Conservation (phyloP, 35 echinoderm and acorn worm genomes). For the Stichopus chloronotus region DNA sequence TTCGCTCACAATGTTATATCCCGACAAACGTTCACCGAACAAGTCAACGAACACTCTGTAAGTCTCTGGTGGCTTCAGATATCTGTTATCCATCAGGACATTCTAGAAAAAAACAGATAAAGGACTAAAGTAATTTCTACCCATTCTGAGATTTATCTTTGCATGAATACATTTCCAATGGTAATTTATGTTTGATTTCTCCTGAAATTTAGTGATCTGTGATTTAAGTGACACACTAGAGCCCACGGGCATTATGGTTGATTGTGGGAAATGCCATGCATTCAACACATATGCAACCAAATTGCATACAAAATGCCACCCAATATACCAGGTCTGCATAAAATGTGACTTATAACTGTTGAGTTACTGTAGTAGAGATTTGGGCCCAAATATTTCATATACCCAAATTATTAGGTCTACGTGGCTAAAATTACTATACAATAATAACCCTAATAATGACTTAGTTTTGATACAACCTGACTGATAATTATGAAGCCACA, state of each 20-base stretch:
- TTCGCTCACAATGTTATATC: constrained; percentile 54
- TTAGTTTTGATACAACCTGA: no score
- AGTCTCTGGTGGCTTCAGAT: neutral
- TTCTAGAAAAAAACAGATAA: constrained; percentile 1
- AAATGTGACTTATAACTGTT: no score
- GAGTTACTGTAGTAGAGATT: no score
- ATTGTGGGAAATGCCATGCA: neutral
- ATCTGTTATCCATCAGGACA: constrained; percentile 20
- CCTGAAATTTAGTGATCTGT: neutral
- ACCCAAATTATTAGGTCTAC: no score
- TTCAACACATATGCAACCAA: no score
- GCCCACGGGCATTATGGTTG: neutral
- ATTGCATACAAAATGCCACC: neutral
- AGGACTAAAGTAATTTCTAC: neutral
- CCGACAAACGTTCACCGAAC: constrained; percentile 59
- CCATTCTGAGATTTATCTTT: neutral
- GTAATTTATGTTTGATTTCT: no score
- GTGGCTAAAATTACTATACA: no score
- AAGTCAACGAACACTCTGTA: constrained; percentile 21
- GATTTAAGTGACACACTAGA: neutral
- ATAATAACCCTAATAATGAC: no score
- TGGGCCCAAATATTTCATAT: no score
- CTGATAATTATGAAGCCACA: no score
- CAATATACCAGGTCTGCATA: no score
- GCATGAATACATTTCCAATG: neutral